Evolutionary conservation across 2,888 invertebrate species (phyloP).

Genomic region (Andrena chrysosceles): DNA sequence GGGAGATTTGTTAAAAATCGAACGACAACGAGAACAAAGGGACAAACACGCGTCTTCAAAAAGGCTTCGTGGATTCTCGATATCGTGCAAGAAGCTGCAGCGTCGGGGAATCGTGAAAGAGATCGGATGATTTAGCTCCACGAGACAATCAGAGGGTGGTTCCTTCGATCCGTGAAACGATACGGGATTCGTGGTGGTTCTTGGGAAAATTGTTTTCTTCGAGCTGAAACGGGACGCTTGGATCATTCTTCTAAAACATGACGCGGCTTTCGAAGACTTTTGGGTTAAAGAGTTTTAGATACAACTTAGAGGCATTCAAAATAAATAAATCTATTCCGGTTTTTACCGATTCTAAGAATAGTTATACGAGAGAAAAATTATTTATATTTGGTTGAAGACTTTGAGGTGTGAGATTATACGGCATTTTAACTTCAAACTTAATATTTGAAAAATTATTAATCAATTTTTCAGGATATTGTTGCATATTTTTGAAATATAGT

Average conservation of each 20-base stretch:
- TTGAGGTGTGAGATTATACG: no score
- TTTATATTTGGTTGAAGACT: no score
- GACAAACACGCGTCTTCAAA: not conserved
- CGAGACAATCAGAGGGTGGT: not conserved
- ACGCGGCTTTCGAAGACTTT: not conserved
- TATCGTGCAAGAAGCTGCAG: not conserved
- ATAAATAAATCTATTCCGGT: no score
- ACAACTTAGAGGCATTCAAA: not conserved
- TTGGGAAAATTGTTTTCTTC: conserved; percentile 19
- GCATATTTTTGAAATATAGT: not conserved
- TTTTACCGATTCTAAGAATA: no score
- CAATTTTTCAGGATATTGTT: no score
- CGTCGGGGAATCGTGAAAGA: conserved; percentile 4
- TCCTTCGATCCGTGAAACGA: conserved; percentile 1
- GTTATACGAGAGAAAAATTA: no score
- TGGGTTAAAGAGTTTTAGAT: not conserved
- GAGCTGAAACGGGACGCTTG: not conserved
- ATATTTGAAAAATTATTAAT: no score
- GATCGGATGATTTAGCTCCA: conserved; percentile 10
- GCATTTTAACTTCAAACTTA: no score
- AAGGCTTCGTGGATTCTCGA: not conserved
- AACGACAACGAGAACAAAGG: not conserved
- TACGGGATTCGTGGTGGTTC: not conserved
- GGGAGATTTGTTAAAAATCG: conserved; percentile 34
- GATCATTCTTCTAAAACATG: not conserved